Evolutionary conservation across 2,888 invertebrate species (phyloP).

Genomic region (Lydus trimaculatus): DNA sequence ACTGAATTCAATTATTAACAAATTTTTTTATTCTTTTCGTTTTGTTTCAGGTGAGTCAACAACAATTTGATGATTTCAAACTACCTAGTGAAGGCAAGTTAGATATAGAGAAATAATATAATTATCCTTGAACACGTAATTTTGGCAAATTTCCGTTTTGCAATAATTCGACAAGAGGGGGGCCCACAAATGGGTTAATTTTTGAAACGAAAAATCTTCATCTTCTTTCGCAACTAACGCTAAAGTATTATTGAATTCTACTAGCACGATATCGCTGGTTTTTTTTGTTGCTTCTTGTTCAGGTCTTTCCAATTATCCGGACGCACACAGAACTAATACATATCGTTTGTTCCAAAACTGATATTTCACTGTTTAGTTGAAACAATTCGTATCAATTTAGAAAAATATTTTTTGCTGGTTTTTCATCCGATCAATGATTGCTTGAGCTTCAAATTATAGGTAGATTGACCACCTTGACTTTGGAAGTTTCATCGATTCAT

Average conservation of each 20-base stretch:
- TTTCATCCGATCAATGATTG: too few species aligned
- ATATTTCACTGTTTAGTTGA: slow-evolving; percentile 21
- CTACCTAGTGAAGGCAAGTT: slow-evolving; percentile 4
- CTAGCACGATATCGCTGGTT: slow-evolving; percentile 16
- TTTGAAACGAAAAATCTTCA: neutral
- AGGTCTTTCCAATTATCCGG: slow-evolving; percentile 23
- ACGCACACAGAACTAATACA: slow-evolving; percentile 17
- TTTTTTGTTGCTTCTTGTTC: slow-evolving; percentile 7
- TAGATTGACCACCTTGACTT: too few species aligned
- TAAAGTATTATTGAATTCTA: slow-evolving; percentile 19
- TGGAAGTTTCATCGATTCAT: too few species aligned
- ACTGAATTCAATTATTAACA: neutral
- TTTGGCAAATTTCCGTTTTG: slow-evolving; percentile 22
- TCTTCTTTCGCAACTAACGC: neutral
- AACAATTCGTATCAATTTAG: neutral
- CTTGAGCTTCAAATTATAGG: too few species aligned
- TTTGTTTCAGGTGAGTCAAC: slow-evolving; percentile 23
- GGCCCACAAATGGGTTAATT: slow-evolving; percentile 6
- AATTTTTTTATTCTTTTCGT: slow-evolving; percentile 6
- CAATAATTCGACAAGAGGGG: slow-evolving; percentile 10
- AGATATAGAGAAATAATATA: too few species aligned
- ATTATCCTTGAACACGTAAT: slow-evolving; percentile 17
- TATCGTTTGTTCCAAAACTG: slow-evolving; percentile 18
- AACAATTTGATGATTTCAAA: slow-evolving; percentile 2
- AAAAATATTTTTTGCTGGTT: neutral